phyloP scores from a whole-genome alignment of 2,888 invertebrate species.

The Amphipyra tragopoginis region DNA sequence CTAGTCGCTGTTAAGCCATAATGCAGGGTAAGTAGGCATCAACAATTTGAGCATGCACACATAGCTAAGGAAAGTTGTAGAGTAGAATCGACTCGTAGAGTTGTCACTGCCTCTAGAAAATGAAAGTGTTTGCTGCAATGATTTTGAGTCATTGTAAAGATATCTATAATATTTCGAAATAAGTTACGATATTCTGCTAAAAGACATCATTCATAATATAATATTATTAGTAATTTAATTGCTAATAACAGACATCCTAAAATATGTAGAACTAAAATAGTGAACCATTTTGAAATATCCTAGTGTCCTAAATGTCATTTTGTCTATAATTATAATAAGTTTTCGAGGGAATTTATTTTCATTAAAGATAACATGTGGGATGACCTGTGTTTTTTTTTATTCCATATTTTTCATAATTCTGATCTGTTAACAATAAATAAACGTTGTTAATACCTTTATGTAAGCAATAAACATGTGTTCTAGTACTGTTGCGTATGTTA shows the following conservation, averaged over 20 bases:
- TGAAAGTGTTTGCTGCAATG: constrained; percentile 25
- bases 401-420: too few relatives aligned
- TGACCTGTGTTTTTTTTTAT: constrained; percentile 48
- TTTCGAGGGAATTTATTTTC: constrained; percentile 74
- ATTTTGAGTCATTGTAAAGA: constrained; percentile 14
- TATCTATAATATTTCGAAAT: constrained; percentile 18
- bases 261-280: constrained; percentile 53
- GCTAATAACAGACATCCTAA: constrained; percentile 50
- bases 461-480: constrained; percentile 13
- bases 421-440: too few relatives aligned
- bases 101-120: constrained; percentile 29
- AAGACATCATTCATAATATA: constrained; percentile 43
- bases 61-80: constrained; percentile 12
- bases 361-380: constrained; percentile 73
- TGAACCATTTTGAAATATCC: constrained; percentile 51
- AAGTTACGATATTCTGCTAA: constrained; percentile 46
- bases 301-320: constrained; percentile 60
- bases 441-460: constrained; percentile 1
- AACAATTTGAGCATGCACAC: constrained; percentile 11
- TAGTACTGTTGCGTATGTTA: constrained; percentile 51
- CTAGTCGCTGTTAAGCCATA: too few relatives aligned
- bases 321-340: constrained; percentile 67
- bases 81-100: constrained; percentile 32
- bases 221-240: constrained; percentile 53
- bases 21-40: constrained; percentile 3